A percentile compares a stretch with the other conserved stretches of the same genome.
Conservation (phyloP, 2,113 vertebrate genomes). For the Labeo rohita region DNA sequence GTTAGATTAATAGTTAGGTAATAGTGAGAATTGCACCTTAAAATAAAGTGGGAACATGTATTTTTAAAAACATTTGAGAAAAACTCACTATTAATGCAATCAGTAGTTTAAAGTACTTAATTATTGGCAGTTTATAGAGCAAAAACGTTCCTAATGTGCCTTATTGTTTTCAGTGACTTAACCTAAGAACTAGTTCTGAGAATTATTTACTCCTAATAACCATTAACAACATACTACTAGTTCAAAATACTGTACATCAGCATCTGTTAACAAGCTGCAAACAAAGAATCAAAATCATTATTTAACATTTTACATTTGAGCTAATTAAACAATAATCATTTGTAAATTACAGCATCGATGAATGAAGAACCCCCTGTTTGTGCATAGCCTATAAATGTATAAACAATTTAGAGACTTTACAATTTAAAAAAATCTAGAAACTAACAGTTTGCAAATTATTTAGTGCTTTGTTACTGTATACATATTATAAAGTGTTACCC, state of each 20-base stretch:
- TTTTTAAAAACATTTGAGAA: no score
- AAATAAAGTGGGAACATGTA: no score
- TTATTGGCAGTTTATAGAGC: neutral
- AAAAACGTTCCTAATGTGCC: no score
- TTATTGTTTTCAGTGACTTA: neutral
- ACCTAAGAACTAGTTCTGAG: neutral
- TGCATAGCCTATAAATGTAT: neutral
- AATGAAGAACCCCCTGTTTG: neutral
- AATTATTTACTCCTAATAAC: neutral
- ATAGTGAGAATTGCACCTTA: no score
- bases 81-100: no score
- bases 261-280: neutral
- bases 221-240: neutral
- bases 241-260: neutral
- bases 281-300: neutral
- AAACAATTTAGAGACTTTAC: neutral
- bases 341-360: neutral
- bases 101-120: neutral
- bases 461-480: neutral
- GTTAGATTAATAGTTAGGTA: no score
- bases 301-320: neutral
- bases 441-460: neutral
- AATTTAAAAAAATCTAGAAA: neutral
- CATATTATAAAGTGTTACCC: neutral
- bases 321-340: neutral